A percentile compares a stretch with the other conserved stretches of the same genome.
Evolutionary conservation across 1,140 invertebrate species (phyloP).

Genomic region (Melanaphis sacchari): DNA sequence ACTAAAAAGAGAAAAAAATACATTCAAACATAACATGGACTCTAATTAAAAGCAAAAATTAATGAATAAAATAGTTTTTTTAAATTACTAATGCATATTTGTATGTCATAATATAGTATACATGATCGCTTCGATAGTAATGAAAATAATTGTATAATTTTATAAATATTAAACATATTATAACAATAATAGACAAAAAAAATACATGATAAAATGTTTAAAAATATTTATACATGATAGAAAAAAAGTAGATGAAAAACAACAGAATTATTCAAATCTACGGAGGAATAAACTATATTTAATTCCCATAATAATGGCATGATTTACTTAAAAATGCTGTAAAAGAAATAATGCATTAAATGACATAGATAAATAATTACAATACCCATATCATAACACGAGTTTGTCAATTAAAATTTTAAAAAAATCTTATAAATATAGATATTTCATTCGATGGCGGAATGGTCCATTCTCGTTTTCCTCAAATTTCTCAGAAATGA

Average conservation of each 20-base stretch:
- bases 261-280: background rate
- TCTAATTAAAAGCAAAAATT: background rate
- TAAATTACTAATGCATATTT: background rate
- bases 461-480: background rate
- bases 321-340: background rate
- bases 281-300: background rate
- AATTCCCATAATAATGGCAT: background rate
- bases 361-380: background rate
- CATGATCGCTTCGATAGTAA: background rate
- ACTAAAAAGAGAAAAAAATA: background rate
- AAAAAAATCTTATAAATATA: background rate
- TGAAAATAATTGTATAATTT: background rate
- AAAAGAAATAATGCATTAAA: background rate
- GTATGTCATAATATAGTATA: background rate
- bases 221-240: background rate
- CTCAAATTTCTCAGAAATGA: background rate
- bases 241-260: background rate
- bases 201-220: background rate
- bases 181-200: background rate
- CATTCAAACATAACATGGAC: slow-evolving; percentile 28
- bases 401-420: background rate
- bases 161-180: background rate
- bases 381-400: background rate
- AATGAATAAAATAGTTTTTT: slow-evolving; percentile 1
- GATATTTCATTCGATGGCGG: background rate